These are phyloP conservation scores for Centruroides vittatus DNA, from an alignment of 1,140 invertebrate species.

Conservation along the genomic window DNA sequence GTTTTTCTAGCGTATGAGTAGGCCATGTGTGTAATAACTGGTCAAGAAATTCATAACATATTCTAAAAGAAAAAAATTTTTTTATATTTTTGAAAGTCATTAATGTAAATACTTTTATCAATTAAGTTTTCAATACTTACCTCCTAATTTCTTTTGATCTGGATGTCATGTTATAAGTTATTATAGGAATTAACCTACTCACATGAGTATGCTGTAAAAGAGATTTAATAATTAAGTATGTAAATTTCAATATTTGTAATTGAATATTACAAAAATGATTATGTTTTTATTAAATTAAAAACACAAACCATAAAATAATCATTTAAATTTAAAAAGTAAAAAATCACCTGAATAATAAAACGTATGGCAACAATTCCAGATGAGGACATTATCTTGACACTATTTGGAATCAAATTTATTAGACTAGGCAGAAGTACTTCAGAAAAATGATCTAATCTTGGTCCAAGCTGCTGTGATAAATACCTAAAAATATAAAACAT, in stretches of 20 bases:
- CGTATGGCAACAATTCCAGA: constrained; percentile 70
- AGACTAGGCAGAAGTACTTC: constrained; percentile 64
- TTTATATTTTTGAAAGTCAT: too few relatives aligned
- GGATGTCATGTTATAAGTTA: constrained; percentile 55
- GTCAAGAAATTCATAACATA: constrained; percentile 69
- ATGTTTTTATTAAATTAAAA: too few relatives aligned
- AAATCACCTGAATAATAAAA: constrained; percentile 60
- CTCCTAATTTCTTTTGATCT: constrained; percentile 84
- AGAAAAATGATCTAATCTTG: constrained; percentile 70
- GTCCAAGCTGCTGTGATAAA: constrained; percentile 65
- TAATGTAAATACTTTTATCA: too few relatives aligned
- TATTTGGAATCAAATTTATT: constrained; percentile 87
- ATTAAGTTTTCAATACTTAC: constrained; percentile 20
- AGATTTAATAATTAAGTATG: too few relatives aligned
- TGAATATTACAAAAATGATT: too few relatives aligned
- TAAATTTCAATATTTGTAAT: too few relatives aligned
- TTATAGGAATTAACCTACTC: constrained; percentile 67
- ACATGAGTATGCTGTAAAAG: constrained; percentile 54
- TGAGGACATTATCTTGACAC: constrained; percentile 88
- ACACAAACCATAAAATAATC: too few relatives aligned
- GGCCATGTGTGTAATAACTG: constrained; percentile 74
- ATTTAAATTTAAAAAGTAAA: too few relatives aligned
- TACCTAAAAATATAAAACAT: constrained; percentile 34
- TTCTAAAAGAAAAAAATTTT: constrained; percentile 27
- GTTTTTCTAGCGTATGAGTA: constrained; percentile 61